phyloP scores from a whole-genome alignment of 2,113 vertebrate species.

The Craseonycteris thonglongyai region DNA sequence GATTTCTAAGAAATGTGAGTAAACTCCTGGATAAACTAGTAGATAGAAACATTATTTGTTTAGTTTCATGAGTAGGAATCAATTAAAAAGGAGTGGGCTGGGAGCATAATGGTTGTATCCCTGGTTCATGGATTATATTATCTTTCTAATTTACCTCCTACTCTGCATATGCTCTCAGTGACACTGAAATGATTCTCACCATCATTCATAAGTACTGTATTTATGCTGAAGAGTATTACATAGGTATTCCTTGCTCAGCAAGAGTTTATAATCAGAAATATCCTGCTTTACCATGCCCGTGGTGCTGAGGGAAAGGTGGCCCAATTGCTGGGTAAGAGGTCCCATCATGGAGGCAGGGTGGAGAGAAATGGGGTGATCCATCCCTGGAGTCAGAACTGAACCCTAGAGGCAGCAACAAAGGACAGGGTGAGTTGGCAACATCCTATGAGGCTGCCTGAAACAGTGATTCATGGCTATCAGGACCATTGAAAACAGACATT shows the following conservation, averaged over 20 bases:
- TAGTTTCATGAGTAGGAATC: neutral
- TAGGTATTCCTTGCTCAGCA: neutral
- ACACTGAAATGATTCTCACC: neutral
- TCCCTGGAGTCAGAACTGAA: constrained; percentile 86
- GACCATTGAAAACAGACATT: neutral
- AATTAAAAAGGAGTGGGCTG: neutral
- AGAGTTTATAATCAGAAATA: neutral
- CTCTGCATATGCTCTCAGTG: neutral
- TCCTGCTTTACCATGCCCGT: constrained; percentile 83
- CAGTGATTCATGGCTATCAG: neutral
- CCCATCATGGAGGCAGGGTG: constrained; percentile 91
- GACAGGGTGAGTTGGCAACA: neutral
- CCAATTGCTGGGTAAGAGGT: constrained; percentile 89
- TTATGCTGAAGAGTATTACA: neutral
- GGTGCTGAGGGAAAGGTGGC: constrained; percentile 89
- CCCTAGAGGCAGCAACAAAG: constrained; percentile 76
- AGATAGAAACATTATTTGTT: neutral
- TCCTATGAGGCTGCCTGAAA: neutral
- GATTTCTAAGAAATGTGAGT: neutral
- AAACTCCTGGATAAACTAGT: neutral
- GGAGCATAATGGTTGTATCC: neutral
- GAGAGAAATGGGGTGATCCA: constrained; percentile 91
- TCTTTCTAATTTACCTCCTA: neutral
- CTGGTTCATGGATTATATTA: neutral
- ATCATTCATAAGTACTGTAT: no score